Evolutionary conservation across 2,113 vertebrate species (phyloP).

Genomic region (Pardalotus punctatus): DNA sequence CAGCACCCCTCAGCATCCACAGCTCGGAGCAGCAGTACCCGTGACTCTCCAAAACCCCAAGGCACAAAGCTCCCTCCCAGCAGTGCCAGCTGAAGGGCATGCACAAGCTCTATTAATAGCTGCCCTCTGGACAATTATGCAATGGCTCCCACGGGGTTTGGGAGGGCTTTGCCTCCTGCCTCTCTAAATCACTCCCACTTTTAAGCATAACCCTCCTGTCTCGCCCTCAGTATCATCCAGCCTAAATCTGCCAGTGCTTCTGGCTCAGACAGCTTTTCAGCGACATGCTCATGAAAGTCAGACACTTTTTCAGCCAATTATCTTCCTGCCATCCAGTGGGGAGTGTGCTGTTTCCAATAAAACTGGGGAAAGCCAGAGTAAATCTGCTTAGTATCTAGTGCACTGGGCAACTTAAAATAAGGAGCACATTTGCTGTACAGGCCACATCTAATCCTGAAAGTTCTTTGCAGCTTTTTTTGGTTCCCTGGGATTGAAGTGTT

Average conservation of each 20-base stretch:
- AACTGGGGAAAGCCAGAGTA: background rate
- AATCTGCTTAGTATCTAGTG: conserved; percentile 3
- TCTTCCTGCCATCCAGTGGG: conserved; percentile 3
- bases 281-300: background rate
- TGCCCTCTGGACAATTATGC: background rate
- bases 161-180: background rate
- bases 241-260: background rate
- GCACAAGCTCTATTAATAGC: background rate
- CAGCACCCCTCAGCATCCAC: background rate
- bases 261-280: background rate
- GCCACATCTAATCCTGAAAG: background rate
- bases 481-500: background rate
- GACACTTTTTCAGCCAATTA: background rate
- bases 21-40: background rate
- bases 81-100: background rate
- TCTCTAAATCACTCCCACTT: background rate
- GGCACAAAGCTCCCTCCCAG: background rate
- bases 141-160: background rate
- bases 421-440: background rate
- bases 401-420: background rate
- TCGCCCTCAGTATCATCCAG: background rate
- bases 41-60: background rate
- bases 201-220: background rate
- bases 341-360: conserved; percentile 4
- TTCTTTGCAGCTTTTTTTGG: background rate